Evolutionary conservation across 2,797 vertebrate species (phyloP).

Genomic region (Hyperoplus lanceolatus): DNA sequence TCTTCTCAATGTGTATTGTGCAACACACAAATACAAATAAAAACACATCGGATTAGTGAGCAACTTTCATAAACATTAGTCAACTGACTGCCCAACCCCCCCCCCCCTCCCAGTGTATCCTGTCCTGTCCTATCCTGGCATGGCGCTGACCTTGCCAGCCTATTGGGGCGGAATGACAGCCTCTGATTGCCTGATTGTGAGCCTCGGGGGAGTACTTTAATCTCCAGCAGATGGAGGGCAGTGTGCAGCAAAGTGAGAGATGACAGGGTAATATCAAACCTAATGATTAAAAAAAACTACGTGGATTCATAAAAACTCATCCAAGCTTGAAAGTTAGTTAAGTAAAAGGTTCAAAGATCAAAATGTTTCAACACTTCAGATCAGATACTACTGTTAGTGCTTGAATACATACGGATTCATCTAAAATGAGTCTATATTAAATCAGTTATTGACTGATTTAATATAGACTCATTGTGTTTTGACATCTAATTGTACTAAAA

Average conservation of each 20-base stretch:
- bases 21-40: too few species aligned
- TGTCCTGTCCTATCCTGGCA: constrained; percentile 45
- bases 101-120: background rate
- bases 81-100: constrained; percentile 17
- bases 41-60: constrained; percentile 1
- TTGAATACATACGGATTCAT: background rate
- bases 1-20: too few species aligned
- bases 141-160: constrained; percentile 80
- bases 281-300: too few species aligned
- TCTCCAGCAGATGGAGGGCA: constrained; percentile 68
- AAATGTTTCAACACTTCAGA: background rate
- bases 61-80: constrained; percentile 10
- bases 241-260: constrained; percentile 44
- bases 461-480: too few species aligned
- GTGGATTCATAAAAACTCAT: background rate
- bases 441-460: background rate
- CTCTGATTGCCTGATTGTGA: constrained; percentile 80
- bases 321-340: background rate
- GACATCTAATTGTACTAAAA: background rate
- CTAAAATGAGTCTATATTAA: background rate
- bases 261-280: constrained; percentile 3
- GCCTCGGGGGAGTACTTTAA: constrained; percentile 77
- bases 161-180: constrained; percentile 81
- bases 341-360: background rate
- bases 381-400: background rate